These are phyloP conservation scores for Callosobruchus maculatus DNA, from an alignment of 2,888 invertebrate genomes.

Conservation along the genomic window DNA sequence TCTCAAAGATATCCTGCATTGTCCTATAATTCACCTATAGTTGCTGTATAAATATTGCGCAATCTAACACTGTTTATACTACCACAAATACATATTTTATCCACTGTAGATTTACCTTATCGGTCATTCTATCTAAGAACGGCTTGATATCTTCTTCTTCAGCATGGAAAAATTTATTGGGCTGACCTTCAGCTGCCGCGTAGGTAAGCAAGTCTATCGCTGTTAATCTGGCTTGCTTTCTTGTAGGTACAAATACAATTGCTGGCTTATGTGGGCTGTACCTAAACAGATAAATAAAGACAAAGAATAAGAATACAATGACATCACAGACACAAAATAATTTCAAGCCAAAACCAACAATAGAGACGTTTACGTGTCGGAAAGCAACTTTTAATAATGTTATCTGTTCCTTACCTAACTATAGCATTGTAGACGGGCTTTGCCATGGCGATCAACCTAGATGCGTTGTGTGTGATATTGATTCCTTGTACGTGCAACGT, in stretches of 20 bases:
- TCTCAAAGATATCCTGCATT: no score
- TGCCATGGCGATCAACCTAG: slow-evolving; percentile 93
- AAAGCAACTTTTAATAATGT: no score
- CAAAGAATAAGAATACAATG: no score
- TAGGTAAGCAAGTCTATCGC: slow-evolving; percentile 94
- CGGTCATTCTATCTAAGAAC: slow-evolving; percentile 81
- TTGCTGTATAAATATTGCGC: no score
- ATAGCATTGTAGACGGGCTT: slow-evolving; percentile 96
- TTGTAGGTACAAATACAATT: slow-evolving; percentile 86
- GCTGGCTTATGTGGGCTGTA: slow-evolving; percentile 82
- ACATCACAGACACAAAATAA: not conserved
- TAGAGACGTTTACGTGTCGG: no score
- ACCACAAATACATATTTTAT: not conserved
- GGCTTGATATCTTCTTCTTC: slow-evolving; percentile 82
- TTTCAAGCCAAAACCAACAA: no score
- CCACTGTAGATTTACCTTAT: slow-evolving; percentile 60
- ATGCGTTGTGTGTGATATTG: slow-evolving; percentile 96
- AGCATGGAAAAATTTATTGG: slow-evolving; percentile 86
- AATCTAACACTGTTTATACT: no score
- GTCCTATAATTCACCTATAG: no score
- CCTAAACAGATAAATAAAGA: slow-evolving; percentile 48
- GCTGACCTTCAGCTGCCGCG: slow-evolving; percentile 84
- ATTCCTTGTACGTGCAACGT: slow-evolving; percentile 97
- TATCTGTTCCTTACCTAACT: not conserved
- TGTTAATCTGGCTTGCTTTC: slow-evolving; percentile 88